These are phyloP conservation scores for Pogonomyrmex californicus DNA, from an alignment of 1,140 invertebrate species.

Conservation along the genomic window DNA sequence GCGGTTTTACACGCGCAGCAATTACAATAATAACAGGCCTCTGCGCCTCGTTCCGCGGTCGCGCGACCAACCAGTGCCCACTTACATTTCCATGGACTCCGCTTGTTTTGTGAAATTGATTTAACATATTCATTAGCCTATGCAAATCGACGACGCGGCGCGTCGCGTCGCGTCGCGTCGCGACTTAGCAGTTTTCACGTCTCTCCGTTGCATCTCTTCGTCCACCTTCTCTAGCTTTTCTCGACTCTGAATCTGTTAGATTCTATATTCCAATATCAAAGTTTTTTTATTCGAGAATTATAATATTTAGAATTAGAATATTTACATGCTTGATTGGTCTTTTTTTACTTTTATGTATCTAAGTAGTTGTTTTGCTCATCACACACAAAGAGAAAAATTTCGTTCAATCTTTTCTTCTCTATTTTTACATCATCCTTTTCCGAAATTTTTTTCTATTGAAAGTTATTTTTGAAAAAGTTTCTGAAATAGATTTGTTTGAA, in stretches of 20 bases:
- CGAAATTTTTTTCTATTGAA: background rate
- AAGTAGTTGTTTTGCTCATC: background rate
- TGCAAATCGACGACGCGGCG: slow-evolving; percentile 81
- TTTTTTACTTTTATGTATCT: background rate
- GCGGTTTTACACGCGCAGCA: slow-evolving; percentile 84
- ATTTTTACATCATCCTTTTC: background rate
- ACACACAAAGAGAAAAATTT: background rate
- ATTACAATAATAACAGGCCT: slow-evolving; percentile 87
- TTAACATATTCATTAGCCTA: slow-evolving; percentile 86
- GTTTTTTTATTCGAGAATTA: background rate
- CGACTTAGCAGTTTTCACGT: slow-evolving; percentile 18
- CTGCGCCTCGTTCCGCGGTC: slow-evolving; percentile 72
- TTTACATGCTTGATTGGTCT: background rate
- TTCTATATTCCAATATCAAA: background rate
- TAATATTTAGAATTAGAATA: background rate
- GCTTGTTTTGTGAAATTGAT: slow-evolving; percentile 85
- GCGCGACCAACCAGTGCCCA: slow-evolving; percentile 73
- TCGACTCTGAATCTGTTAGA: background rate
- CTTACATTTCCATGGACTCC: slow-evolving; percentile 74
- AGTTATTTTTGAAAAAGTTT: background rate
- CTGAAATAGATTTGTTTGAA: background rate
- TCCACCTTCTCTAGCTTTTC: background rate
- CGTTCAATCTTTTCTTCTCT: background rate
- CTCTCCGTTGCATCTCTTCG: background rate
- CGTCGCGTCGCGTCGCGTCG: slow-evolving; percentile 69